These are phyloP conservation scores for Periphyllus acericola DNA, from an alignment of 2,888 invertebrate species.

Conservation along the genomic window DNA sequence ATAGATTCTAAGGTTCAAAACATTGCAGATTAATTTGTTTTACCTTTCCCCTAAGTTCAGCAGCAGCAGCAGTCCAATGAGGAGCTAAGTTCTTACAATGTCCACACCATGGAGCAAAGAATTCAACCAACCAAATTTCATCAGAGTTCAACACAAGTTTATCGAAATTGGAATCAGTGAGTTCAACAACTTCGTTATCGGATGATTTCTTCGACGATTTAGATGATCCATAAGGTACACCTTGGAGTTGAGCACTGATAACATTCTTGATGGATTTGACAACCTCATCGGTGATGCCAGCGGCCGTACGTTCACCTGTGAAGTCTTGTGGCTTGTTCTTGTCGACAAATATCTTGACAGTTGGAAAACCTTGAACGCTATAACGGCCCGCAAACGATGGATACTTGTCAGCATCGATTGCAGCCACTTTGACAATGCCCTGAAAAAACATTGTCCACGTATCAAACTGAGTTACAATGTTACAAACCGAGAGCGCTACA, in stretches of 20 bases:
- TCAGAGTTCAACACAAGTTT: constrained; percentile 90
- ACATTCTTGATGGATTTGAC: constrained; percentile 67
- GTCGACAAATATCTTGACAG: constrained; percentile 93
- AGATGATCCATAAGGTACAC: constrained; percentile 58
- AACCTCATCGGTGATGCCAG: constrained; percentile 85
- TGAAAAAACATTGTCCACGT: constrained; percentile 67
- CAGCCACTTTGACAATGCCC: constrained; percentile 94
- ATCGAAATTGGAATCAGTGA: constrained; percentile 97
- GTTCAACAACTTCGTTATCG: constrained; percentile 80
- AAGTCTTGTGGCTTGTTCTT: constrained; percentile 86
- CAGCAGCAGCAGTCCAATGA: constrained; percentile 95
- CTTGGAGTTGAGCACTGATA: constrained; percentile 52
- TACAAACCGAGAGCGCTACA: background rate
- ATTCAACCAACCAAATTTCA: constrained; percentile 97
- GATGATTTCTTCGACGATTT: constrained; percentile 62
- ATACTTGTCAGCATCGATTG: constrained; percentile 91
- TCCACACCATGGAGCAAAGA: constrained; percentile 97
- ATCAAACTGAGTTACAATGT: background rate
- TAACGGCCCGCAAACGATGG: constrained; percentile 82
- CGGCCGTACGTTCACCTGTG: constrained; percentile 85
- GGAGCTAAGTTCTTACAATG: constrained; percentile 97
- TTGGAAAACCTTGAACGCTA: constrained; percentile 91
- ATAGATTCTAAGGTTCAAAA: constrained; percentile 1
- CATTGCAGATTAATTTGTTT: constrained; percentile 59
- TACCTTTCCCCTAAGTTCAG: constrained; percentile 93